Percentiles rank a stretch among this genome's conserved stretches.
Evolutionary conservation across 1,140 invertebrate genomes (phyloP).

Genomic region (Penaeus indicus): DNA sequence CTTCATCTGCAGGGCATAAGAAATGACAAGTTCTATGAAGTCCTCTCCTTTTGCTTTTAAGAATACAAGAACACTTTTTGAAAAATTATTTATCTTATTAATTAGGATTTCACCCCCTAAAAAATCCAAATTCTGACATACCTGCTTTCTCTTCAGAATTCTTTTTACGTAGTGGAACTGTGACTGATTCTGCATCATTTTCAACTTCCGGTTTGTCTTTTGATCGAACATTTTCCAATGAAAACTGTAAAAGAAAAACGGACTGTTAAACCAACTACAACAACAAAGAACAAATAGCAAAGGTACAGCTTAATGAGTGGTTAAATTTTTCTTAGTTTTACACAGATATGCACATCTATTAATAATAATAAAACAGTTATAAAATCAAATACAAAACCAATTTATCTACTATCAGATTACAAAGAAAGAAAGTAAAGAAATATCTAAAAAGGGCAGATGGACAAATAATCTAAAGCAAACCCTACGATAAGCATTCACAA

Average conservation of each 20-base stretch:
- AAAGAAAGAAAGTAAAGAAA: too few relatives aligned
- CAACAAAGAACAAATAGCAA: background rate
- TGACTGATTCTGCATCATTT: conserved; percentile 45
- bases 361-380: too few relatives aligned
- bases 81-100: too few relatives aligned
- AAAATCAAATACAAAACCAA: too few relatives aligned
- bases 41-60: background rate
- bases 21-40: conserved; percentile 9
- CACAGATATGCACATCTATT: too few relatives aligned
- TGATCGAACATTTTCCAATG: conserved; percentile 66
- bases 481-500: too few relatives aligned
- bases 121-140: background rate
- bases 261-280: background rate
- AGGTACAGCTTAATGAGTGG: background rate
- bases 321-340: too few relatives aligned
- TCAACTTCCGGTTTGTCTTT: conserved; percentile 55
- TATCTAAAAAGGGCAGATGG: too few relatives aligned
- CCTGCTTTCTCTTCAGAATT: conserved; percentile 53
- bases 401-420: too few relatives aligned
- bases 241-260: conserved; percentile 63
- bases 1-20: conserved; percentile 59
- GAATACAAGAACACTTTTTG: background rate
- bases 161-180: conserved; percentile 60
- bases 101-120: too few relatives aligned
- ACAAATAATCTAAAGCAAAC: too few relatives aligned